A percentile compares a stretch with the other conserved stretches of the same genome.
phyloP scores from a whole-genome alignment of 2,113 vertebrate species.

The Calonectris borealis region DNA sequence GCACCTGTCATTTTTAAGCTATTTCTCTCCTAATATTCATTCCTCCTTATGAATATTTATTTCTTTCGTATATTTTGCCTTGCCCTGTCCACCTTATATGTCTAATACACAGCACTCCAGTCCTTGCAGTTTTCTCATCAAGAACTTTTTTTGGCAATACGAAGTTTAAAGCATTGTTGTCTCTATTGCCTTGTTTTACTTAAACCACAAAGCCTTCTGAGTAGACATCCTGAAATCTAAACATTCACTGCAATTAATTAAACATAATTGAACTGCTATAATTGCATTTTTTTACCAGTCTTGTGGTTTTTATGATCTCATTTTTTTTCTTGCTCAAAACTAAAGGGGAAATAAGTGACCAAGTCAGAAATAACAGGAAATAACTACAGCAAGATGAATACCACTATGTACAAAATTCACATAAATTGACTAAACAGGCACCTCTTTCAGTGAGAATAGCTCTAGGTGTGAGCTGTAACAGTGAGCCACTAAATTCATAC shows the following conservation, averaged over 20 bases:
- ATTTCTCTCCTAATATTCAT: not conserved
- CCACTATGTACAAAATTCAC: not conserved
- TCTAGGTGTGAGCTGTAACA: not conserved
- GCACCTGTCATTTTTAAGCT: not conserved
- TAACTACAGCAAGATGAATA: not conserved
- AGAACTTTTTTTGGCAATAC: not conserved
- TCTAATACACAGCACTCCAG: not conserved
- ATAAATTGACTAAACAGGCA: not conserved
- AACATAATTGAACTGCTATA: not conserved
- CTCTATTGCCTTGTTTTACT: not conserved
- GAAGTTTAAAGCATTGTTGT: not conserved
- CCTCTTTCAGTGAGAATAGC: not conserved
- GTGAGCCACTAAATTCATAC: not conserved
- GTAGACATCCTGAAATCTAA: not conserved
- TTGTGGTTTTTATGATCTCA: not conserved
- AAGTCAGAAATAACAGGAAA: conserved; percentile 2
- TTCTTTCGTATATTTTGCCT: not conserved
- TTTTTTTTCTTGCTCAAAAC: not conserved
- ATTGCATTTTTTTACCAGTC: not conserved
- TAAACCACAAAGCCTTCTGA: not conserved
- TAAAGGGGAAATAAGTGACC: not conserved
- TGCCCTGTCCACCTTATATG: not conserved
- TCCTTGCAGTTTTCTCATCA: not conserved
- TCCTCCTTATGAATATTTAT: not conserved
- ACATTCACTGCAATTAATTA: not conserved